These are phyloP conservation scores for Urocitellus parryii DNA, from an alignment of 2,113 vertebrate genomes.

Conservation along the genomic window DNA sequence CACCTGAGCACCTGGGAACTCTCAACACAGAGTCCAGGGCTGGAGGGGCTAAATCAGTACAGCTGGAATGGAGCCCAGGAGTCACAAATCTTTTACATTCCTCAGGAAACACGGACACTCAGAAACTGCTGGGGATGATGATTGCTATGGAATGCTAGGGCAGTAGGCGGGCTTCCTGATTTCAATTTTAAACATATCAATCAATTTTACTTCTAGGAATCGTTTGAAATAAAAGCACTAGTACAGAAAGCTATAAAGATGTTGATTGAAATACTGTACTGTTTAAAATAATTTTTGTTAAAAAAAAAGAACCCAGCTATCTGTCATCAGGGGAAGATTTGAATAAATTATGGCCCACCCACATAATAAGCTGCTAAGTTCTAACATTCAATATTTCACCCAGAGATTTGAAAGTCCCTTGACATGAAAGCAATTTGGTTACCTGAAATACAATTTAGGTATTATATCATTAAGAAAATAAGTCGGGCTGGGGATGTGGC, in stretches of 20 bases:
- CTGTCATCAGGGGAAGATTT: neutral
- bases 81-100: neutral
- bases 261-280: accelerated
- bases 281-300: neutral
- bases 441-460: neutral
- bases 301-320: neutral
- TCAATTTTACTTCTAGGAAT: slow-evolving; percentile 56
- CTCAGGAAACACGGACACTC: neutral
- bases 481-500: too few relatives aligned
- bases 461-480: neutral
- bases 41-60: neutral
- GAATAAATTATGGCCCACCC: neutral
- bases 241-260: neutral
- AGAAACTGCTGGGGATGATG: neutral
- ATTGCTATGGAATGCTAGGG: neutral
- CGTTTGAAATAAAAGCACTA: neutral
- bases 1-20: neutral
- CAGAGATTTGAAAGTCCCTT: neutral
- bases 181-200: neutral
- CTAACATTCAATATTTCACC: neutral
- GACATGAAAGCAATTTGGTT: neutral
- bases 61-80: neutral
- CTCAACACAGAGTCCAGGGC: neutral
- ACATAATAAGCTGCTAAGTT: neutral
- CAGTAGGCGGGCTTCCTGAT: neutral